phyloP scores from a whole-genome alignment of 1,140 invertebrate species.

The Choristoneura fumiferana region DNA sequence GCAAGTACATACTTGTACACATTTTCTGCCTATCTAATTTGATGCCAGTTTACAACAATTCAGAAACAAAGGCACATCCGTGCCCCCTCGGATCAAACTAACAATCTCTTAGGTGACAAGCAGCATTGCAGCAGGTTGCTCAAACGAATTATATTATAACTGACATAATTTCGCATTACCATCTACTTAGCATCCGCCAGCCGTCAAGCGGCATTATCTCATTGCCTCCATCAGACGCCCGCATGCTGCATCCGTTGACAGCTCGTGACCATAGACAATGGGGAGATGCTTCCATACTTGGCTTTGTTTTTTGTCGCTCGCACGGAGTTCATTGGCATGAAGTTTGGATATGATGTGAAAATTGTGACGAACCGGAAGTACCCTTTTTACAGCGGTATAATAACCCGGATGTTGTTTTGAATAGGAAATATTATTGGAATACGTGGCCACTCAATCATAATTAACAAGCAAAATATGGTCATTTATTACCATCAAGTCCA shows the following conservation, averaged over 20 bases:
- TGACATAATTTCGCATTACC: slow-evolving; percentile 17
- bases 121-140: not conserved
- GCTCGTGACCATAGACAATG: slow-evolving; percentile 62
- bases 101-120: not conserved
- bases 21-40: no score
- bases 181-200: slow-evolving; percentile 16
- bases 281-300: slow-evolving; percentile 23
- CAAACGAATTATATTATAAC: not conserved
- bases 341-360: not conserved
- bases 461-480: no score
- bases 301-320: slow-evolving; percentile 21
- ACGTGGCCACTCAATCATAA: no score
- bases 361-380: not conserved
- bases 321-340: slow-evolving; percentile 38
- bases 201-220: slow-evolving; percentile 55
- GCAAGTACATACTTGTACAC: no score
- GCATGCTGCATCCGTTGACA: slow-evolving; percentile 59
- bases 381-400: not conserved
- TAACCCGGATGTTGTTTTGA: no score
- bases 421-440: no score
- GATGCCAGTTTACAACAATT: no score
- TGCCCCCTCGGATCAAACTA: no score
- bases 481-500: no score
- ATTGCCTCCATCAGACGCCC: slow-evolving; percentile 54
- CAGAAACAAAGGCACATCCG: no score